These are phyloP conservation scores for Caerostris extrusa DNA, from an alignment of 1,140 invertebrate species.

Conservation along the genomic window DNA sequence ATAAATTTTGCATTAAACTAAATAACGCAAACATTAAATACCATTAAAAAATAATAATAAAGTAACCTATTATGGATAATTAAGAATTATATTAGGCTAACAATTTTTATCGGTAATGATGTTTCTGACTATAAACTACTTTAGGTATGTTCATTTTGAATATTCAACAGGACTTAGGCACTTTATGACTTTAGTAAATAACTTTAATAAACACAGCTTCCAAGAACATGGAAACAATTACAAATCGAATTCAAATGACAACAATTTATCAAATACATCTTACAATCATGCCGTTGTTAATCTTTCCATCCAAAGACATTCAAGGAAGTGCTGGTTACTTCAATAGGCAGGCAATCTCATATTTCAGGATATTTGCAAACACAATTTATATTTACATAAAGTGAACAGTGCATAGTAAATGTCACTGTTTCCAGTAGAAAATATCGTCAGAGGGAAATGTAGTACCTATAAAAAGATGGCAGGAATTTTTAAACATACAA, in stretches of 20 bases:
- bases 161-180: not conserved
- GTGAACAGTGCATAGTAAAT: slow-evolving; percentile 13
- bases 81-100: too few relatives aligned
- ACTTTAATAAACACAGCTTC: not conserved
- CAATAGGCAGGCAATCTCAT: not conserved
- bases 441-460: not conserved
- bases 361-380: not conserved
- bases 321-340: not conserved
- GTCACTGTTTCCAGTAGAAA: not conserved
- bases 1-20: not conserved
- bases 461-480: slow-evolving; percentile 54
- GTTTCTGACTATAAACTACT: not conserved
- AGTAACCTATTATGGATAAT: too few relatives aligned
- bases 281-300: not conserved
- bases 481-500: slow-evolving; percentile 41
- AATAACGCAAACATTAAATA: too few relatives aligned
- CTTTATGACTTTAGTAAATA: not conserved
- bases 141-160: not conserved
- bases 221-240: not conserved
- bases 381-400: slow-evolving; percentile 33
- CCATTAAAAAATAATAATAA: too few relatives aligned
- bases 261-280: too few relatives aligned
- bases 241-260: not conserved
- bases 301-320: not conserved
- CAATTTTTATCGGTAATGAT: not conserved